Percentiles rank a stretch among this genome's conserved stretches.
Conservation (phyloP, 92 coral and sea anemone genomes). For the Phenganax stokvisi region DNA sequence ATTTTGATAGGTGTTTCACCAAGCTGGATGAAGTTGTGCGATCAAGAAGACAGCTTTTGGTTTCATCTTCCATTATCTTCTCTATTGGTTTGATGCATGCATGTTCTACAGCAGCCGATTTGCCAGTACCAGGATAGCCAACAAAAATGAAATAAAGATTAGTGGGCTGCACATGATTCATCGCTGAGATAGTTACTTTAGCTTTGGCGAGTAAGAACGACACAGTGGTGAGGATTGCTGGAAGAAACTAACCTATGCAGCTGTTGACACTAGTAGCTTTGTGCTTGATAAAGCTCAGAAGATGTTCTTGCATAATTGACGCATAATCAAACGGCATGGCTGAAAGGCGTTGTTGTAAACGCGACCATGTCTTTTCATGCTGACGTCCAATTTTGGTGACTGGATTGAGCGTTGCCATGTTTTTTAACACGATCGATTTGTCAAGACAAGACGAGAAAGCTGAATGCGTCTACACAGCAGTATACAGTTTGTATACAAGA, state of each 20-base stretch:
- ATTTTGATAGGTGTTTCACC: slow-evolving; percentile 42
- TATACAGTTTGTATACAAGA: too few species aligned
- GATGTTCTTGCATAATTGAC: slow-evolving; percentile 32
- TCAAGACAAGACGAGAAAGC: too few species aligned
- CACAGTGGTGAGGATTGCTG: slow-evolving; percentile 36
- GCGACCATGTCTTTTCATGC: slow-evolving; percentile 41
- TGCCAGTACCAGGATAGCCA: slow-evolving; percentile 53
- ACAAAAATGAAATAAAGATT: slow-evolving; percentile 43
- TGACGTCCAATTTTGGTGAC: neutral
- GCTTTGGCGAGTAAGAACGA: slow-evolving; percentile 36
- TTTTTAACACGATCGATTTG: too few species aligned
- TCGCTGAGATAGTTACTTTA: slow-evolving; percentile 23
- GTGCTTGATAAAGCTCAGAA: slow-evolving; percentile 35
- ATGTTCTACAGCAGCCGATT: slow-evolving; percentile 30
- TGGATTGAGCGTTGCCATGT: neutral
- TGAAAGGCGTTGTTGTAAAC: slow-evolving; percentile 35
- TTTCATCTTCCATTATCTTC: slow-evolving; percentile 18
- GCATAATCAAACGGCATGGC: slow-evolving; percentile 35
- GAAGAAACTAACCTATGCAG: slow-evolving; percentile 39
- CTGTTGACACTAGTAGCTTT: slow-evolving; percentile 40
- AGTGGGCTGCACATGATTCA: slow-evolving; percentile 41
- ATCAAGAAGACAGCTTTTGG: slow-evolving; percentile 34
- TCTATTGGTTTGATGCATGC: slow-evolving; percentile 34
- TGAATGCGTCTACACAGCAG: too few species aligned
- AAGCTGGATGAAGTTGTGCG: slow-evolving; percentile 54